phyloP scores from a whole-genome alignment of 1,140 invertebrate species.

The Lerema accius region DNA sequence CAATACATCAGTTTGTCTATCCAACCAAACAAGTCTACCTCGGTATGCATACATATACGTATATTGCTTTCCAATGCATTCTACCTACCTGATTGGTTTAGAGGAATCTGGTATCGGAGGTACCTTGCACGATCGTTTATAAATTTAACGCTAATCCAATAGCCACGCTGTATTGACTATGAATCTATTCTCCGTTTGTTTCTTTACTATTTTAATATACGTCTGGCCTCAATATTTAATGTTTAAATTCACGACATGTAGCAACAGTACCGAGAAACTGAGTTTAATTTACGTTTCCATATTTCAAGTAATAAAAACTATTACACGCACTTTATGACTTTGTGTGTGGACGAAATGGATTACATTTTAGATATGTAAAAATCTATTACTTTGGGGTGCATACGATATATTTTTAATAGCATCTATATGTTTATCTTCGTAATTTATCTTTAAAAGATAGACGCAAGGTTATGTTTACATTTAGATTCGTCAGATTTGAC shows the following conservation, averaged over 20 bases:
- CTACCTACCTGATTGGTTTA: constrained; percentile 55
- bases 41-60: constrained; percentile 34
- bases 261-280: neutral
- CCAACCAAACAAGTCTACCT: constrained; percentile 56
- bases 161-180: neutral
- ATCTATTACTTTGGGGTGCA: no score
- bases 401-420: no score
- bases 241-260: constrained; percentile 4
- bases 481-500: constrained; percentile 6
- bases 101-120: constrained; percentile 45
- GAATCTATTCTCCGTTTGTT: neutral
- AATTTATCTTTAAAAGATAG: no score
- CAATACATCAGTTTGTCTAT: constrained; percentile 50
- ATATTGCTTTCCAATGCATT: constrained; percentile 58
- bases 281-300: constrained; percentile 3
- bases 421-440: no score
- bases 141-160: constrained; percentile 21
- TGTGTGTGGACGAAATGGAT: neutral
- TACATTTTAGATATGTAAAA: neutral
- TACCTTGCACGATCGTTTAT: constrained; percentile 11
- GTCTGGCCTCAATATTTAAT: neutral
- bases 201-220: constrained; percentile 5
- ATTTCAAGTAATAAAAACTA: constrained; percentile 1
- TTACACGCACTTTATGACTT: neutral
- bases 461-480: neutral